Evolutionary conservation across 2,888 invertebrate genomes (phyloP).

Genomic region (Zootermopsis nevadensis): DNA sequence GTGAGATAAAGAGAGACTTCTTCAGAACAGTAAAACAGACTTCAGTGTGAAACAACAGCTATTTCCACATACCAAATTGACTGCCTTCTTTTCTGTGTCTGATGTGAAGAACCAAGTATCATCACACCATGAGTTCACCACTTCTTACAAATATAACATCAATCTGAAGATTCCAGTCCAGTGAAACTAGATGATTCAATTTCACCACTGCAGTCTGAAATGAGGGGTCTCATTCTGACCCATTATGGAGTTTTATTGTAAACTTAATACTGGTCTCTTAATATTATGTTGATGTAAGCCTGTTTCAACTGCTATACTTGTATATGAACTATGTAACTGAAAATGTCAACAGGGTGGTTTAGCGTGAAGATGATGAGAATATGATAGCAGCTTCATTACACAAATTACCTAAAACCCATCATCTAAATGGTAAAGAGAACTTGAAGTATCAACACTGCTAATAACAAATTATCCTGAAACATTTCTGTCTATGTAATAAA

Average conservation of each 20-base stretch:
- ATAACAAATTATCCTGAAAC: too few relatives aligned
- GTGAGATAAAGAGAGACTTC: background rate
- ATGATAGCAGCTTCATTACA: too few relatives aligned
- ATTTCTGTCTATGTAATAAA: too few relatives aligned
- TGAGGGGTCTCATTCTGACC: constrained; percentile 29
- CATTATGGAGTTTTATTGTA: constrained; percentile 1
- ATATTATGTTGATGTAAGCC: too few relatives aligned
- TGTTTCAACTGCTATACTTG: too few relatives aligned
- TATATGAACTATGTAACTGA: too few relatives aligned
- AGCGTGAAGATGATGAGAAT: too few relatives aligned
- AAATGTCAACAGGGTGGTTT: too few relatives aligned
- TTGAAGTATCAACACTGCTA: too few relatives aligned
- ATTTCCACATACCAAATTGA: constrained; percentile 1
- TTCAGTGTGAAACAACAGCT: background rate
- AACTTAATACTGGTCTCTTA: too few relatives aligned
- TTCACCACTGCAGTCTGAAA: constrained; percentile 30
- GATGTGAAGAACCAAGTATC: background rate
- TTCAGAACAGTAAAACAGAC: background rate
- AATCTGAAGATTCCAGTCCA: background rate
- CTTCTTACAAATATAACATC: background rate
- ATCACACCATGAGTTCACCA: background rate
- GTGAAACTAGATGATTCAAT: constrained; percentile 11
- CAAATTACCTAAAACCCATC: too few relatives aligned
- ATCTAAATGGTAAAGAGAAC: too few relatives aligned
- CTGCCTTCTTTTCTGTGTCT: background rate